phyloP scores from a whole-genome alignment of 1,140 invertebrate genomes.

The Carposina sasakii region DNA sequence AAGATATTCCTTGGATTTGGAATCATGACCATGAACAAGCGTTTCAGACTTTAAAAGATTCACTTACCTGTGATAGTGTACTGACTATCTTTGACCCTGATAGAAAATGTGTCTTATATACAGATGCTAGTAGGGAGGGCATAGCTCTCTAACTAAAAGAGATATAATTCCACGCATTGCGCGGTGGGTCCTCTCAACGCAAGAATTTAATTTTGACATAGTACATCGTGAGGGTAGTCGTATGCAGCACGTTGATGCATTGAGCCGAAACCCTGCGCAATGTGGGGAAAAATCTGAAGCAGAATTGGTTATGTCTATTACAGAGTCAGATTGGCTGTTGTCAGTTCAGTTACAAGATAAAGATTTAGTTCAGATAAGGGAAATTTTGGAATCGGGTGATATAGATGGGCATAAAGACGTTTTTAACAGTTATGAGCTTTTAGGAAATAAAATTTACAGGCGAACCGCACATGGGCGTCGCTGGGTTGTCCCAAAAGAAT shows the following conservation, averaged over 20 bases:
- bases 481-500: conserved; percentile 5
- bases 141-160: conserved; percentile 19
- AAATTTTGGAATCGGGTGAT: conserved; percentile 4
- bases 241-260: conserved; percentile 44
- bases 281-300: conserved; percentile 1
- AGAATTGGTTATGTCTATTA: conserved; percentile 8
- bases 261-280: conserved; percentile 28
- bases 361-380: conserved; percentile 13
- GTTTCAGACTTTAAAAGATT: neutral
- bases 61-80: neutral
- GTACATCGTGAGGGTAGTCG: conserved; percentile 13
- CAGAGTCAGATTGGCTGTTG: conserved; percentile 25
- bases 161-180: conserved; percentile 20
- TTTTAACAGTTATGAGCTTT: conserved; percentile 9
- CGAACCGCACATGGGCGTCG: conserved; percentile 3
- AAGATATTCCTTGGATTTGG: conserved; percentile 21
- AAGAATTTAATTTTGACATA: conserved; percentile 21
- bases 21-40: conserved; percentile 2
- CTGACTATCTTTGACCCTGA: conserved; percentile 9
- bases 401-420: neutral
- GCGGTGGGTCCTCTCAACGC: conserved; percentile 20
- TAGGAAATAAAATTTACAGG: conserved; percentile 5
- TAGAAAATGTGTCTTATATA: conserved; percentile 9
- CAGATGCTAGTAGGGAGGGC: conserved; percentile 20
- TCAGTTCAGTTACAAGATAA: neutral